These are phyloP conservation scores for Saccostrea glomerata DNA, from an alignment of 1,140 invertebrate species.

Conservation along the genomic window DNA sequence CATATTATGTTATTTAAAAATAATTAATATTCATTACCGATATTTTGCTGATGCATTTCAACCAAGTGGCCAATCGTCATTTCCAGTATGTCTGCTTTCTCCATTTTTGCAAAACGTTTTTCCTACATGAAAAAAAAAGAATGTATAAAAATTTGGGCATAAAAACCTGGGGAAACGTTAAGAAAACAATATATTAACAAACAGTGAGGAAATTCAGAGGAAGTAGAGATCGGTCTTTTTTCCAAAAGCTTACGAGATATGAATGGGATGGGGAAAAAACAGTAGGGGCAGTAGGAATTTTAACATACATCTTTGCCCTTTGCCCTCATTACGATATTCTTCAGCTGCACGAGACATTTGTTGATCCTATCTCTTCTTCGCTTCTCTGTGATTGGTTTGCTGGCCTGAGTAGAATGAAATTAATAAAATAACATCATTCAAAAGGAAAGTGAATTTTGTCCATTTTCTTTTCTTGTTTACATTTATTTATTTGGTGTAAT, in stretches of 20 bases:
- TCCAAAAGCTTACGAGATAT: not conserved
- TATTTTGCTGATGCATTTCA: conserved; percentile 64
- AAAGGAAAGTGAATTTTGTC: too few species aligned
- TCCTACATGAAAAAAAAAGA: conserved; percentile 54
- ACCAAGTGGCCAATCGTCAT: conserved; percentile 88
- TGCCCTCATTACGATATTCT: conserved; percentile 84
- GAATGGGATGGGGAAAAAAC: too few species aligned
- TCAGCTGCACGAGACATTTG: conserved; percentile 90
- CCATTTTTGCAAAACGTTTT: conserved; percentile 55
- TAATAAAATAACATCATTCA: too few species aligned
- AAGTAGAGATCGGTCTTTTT: not conserved
- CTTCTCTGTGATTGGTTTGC: conserved; percentile 95
- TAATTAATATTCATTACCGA: conserved; percentile 20
- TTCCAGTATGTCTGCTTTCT: conserved; percentile 66
- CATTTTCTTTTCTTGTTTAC: too few species aligned
- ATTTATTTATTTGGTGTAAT: too few species aligned
- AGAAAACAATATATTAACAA: not conserved
- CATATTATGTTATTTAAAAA: not conserved
- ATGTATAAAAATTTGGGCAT: too few species aligned
- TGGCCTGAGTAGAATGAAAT: conserved; percentile 82
- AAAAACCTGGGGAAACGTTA: not conserved
- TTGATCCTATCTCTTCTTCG: conserved; percentile 91
- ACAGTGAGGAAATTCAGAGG: not conserved
- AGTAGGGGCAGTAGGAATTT: too few species aligned
- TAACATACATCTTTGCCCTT: conserved; percentile 53